phyloP scores from a whole-genome alignment of 2,888 invertebrate genomes.

The Drosophila colorata region DNA sequence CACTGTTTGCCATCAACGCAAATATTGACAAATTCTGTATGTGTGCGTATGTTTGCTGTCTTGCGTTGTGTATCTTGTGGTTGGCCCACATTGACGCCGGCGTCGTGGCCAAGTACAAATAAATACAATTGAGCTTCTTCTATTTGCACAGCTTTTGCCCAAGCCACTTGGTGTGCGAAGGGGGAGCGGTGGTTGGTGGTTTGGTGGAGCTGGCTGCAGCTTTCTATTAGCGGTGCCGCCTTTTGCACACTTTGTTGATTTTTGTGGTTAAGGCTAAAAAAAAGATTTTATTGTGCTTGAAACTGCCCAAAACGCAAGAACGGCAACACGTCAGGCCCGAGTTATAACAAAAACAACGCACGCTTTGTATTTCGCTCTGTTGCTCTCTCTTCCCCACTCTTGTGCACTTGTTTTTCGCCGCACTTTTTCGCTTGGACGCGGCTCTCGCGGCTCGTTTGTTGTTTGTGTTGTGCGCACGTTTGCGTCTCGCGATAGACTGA shows the following conservation, averaged over 20 bases:
- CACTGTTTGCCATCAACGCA: constrained; percentile 33
- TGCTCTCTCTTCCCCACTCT: constrained; percentile 4
- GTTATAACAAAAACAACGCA: constrained; percentile 22
- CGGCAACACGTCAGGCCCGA: constrained; percentile 13
- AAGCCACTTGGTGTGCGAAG: constrained; percentile 4
- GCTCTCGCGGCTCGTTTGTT: constrained; percentile 28
- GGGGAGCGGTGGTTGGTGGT: too few species aligned
- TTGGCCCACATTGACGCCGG: constrained; percentile 51
- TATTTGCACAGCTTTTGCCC: constrained; percentile 44
- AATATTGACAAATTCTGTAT: constrained; percentile 51
- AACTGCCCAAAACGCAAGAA: constrained; percentile 46
- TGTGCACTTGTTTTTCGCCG: constrained; percentile 36
- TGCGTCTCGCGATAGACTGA: constrained; percentile 67
- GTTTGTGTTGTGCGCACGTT: constrained; percentile 64
- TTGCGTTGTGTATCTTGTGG: constrained; percentile 29
- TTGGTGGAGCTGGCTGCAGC: constrained; percentile 21
- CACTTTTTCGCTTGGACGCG: constrained; percentile 16
- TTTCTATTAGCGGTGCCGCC: constrained; percentile 55
- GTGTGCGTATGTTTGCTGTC: constrained; percentile 11
- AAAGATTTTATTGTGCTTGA: constrained; percentile 58
- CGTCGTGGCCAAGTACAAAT: constrained; percentile 47
- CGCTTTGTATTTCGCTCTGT: constrained; percentile 21
- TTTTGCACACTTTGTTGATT: constrained; percentile 71
- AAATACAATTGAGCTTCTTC: constrained; percentile 43
- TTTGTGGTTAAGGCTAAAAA: constrained; percentile 56